Conservation (phyloP, 2,113 vertebrate species). For the human region DNA sequence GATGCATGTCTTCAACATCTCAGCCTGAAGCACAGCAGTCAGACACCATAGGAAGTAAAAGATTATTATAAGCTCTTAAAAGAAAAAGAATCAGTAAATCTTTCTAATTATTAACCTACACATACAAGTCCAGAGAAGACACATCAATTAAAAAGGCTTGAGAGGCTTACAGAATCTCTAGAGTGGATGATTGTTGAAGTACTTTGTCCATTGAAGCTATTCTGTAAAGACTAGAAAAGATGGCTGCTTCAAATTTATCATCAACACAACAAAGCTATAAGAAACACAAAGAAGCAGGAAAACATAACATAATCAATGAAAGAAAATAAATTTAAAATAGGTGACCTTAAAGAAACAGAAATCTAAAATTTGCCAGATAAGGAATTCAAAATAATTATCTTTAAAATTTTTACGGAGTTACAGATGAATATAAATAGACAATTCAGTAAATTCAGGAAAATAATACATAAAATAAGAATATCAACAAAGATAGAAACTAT, state of each 20-base stretch:
- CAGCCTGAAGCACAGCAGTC: background rate
- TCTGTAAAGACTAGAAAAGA: background rate
- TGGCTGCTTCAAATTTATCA: background rate
- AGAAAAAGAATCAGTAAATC: background rate
- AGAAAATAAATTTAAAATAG: background rate
- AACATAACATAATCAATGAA: background rate
- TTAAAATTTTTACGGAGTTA: background rate
- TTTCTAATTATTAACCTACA: background rate
- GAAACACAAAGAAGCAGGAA: background rate
- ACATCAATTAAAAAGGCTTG: background rate
- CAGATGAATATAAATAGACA: background rate
- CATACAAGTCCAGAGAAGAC: background rate
- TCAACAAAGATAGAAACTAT: background rate
- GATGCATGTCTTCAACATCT: background rate
- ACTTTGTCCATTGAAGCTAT: background rate
- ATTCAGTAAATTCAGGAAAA: background rate
- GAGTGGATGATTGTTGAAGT: background rate
- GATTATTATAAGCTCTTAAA: background rate
- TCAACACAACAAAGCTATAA: background rate
- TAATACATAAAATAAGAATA: background rate
- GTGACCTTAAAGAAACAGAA: background rate
- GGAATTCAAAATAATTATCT: background rate
- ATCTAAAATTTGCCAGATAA: background rate
- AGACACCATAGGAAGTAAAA: background rate
- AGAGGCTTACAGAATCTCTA: background rate